Evolutionary conservation across 92 coral and sea anemone species (phyloP).

Genomic region (Hydrozoanthus gracilis): DNA sequence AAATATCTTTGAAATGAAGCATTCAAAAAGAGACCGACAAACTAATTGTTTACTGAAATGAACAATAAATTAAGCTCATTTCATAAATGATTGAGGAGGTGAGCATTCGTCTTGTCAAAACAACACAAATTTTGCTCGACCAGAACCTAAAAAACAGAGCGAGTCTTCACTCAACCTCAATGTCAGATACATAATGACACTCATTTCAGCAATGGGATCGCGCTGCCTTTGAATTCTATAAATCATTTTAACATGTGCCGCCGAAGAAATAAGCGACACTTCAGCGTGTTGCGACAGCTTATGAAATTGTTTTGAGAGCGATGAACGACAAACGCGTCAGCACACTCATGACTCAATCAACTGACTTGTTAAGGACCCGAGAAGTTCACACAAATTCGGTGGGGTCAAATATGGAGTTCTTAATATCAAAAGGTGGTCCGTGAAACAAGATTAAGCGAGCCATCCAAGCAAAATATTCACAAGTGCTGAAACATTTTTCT

Average conservation of each 20-base stretch:
- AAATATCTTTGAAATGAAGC: neutral
- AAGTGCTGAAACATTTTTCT: neutral
- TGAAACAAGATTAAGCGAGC: neutral
- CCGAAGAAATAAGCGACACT: neutral
- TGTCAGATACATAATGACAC: no score
- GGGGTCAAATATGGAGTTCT: neutral
- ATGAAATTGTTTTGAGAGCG: neutral
- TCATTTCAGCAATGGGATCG: neutral
- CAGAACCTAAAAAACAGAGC: neutral
- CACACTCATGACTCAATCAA: neutral
- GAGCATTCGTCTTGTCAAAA: constrained; percentile 6
- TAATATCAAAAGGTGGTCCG: neutral
- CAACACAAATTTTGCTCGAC: neutral
- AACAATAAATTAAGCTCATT: constrained; percentile 33
- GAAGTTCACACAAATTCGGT: neutral
- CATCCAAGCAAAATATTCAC: neutral
- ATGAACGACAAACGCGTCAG: neutral
- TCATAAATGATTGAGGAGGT: neutral
- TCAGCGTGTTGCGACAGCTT: neutral
- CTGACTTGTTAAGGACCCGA: neutral
- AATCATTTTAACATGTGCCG: constrained; percentile 3
- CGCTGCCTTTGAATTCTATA: neutral
- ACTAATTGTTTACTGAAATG: constrained; percentile 31
- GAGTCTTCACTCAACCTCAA: neutral
- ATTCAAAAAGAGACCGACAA: constrained; percentile 7